Percentiles rank a stretch among this genome's conserved stretches.
These are phyloP conservation scores for Menidia menidia DNA, from an alignment of 2,797 vertebrate species.

Conservation along the genomic window DNA sequence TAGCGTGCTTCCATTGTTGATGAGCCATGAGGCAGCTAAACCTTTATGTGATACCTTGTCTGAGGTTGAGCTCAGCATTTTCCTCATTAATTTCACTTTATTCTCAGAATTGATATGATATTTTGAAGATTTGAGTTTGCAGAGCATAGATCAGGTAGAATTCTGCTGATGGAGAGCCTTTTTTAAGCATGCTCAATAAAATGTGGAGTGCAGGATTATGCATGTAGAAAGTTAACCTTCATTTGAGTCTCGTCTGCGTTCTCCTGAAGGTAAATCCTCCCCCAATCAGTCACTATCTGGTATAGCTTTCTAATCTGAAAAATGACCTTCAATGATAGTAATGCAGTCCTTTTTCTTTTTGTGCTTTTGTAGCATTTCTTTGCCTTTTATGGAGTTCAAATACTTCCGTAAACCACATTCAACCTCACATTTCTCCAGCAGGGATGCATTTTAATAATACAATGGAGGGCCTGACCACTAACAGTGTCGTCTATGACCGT, in stretches of 20 bases:
- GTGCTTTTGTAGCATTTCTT: slow-evolving; percentile 58
- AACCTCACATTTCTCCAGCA: slow-evolving; percentile 24
- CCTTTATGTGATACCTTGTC: slow-evolving; percentile 65
- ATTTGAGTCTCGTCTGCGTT: slow-evolving; percentile 61
- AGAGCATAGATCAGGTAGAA: slow-evolving; percentile 77
- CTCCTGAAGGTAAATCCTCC: slow-evolving; percentile 67
- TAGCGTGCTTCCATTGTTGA: slow-evolving; percentile 53
- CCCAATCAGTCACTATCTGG: slow-evolving; percentile 53
- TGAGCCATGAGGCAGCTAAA: slow-evolving; percentile 68
- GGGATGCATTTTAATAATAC: slow-evolving; percentile 14
- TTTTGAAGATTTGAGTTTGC: slow-evolving; percentile 77
- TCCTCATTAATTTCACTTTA: slow-evolving; percentile 84
- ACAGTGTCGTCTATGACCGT: slow-evolving; percentile 8
- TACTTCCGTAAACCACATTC: slow-evolving; percentile 48
- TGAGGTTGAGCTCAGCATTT: slow-evolving; percentile 79
- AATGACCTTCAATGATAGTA: slow-evolving; percentile 74
- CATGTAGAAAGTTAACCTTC: slow-evolving; percentile 80
- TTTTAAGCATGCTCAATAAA: slow-evolving; percentile 67
- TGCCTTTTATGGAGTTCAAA: slow-evolving; percentile 59
- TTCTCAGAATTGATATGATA: slow-evolving; percentile 81
- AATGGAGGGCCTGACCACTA: slow-evolving; percentile 7
- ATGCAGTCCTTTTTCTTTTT: slow-evolving; percentile 37
- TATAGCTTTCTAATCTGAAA: slow-evolving; percentile 52
- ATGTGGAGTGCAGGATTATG: slow-evolving; percentile 77
- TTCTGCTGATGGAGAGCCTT: slow-evolving; percentile 79